These are phyloP conservation scores for Coleophora deauratella DNA, from an alignment of 2,888 invertebrate genomes.

Conservation along the genomic window DNA sequence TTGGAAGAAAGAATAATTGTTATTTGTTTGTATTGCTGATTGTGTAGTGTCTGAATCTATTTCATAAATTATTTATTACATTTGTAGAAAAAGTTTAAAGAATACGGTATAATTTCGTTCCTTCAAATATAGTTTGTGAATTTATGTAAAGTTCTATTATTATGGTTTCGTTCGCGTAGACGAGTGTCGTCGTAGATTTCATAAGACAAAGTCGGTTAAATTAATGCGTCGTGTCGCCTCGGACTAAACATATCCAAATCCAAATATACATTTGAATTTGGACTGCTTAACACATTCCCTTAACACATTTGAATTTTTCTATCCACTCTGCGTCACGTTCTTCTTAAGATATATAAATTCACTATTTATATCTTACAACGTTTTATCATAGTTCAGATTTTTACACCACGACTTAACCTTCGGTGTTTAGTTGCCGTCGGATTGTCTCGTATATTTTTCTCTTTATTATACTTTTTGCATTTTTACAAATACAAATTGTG, in stretches of 20 bases:
- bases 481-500: not conserved
- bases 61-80: too few relatives aligned
- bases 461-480: slow-evolving; percentile 3
- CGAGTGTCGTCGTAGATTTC: slow-evolving; percentile 26
- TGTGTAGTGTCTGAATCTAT: too few relatives aligned
- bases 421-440: slow-evolving; percentile 4
- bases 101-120: too few relatives aligned
- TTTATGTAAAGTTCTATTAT: not conserved
- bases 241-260: slow-evolving; percentile 39
- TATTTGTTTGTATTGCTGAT: too few relatives aligned
- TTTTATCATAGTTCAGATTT: slow-evolving; percentile 19
- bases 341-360: slow-evolving; percentile 21
- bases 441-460: not conserved
- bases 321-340: slow-evolving; percentile 37
- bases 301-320: slow-evolving; percentile 33
- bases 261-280: slow-evolving; percentile 47
- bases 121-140: not conserved
- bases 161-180: not conserved
- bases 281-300: slow-evolving; percentile 24
- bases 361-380: slow-evolving; percentile 17
- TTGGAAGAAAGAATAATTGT: too few relatives aligned
- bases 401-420: slow-evolving; percentile 11
- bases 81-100: not conserved
- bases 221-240: slow-evolving; percentile 33
- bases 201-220: slow-evolving; percentile 34